Conservation (phyloP, 2,888 invertebrate genomes). For the Drosophila cognata region DNA sequence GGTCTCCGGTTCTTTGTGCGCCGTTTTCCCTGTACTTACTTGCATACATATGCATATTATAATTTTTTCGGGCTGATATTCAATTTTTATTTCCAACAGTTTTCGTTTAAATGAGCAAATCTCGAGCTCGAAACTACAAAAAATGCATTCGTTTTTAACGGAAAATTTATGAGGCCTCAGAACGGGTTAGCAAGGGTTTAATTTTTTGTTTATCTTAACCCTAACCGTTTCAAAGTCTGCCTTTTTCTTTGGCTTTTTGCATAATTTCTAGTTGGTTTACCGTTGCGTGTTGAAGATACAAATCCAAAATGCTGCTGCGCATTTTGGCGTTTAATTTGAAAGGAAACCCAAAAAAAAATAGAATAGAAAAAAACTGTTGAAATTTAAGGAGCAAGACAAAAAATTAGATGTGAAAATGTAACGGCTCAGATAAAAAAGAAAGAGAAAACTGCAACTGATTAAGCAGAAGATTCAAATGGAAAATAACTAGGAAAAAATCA, state of each 20-base stretch:
- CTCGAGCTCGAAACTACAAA: slow-evolving; percentile 23
- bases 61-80: slow-evolving; percentile 42
- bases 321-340: slow-evolving; percentile 20
- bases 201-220: background rate
- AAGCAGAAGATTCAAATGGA: background rate
- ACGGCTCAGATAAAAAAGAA: slow-evolving; percentile 44
- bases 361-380: slow-evolving; percentile 25
- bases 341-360: background rate
- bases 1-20: slow-evolving; percentile 45
- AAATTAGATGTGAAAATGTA: slow-evolving; percentile 32
- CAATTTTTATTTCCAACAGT: slow-evolving; percentile 55
- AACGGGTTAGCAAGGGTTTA: slow-evolving; percentile 40
- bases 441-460: background rate
- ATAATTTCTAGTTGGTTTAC: slow-evolving; percentile 58
- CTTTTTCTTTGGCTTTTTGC: slow-evolving; percentile 28
- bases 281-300: slow-evolving; percentile 74
- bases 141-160: slow-evolving; percentile 76
- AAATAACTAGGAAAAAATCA: background rate
- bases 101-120: slow-evolving; percentile 78
- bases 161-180: slow-evolving; percentile 70
- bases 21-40: slow-evolving; percentile 28
- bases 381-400: slow-evolving; percentile 33
- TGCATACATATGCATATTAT: slow-evolving; percentile 30
- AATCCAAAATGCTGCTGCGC: slow-evolving; percentile 58
- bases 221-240: slow-evolving; percentile 15